Percentiles rank a stretch among this genome's conserved stretches.
phyloP scores from a whole-genome alignment of 1,140 invertebrate species.

The Calycopis cecrops region DNA sequence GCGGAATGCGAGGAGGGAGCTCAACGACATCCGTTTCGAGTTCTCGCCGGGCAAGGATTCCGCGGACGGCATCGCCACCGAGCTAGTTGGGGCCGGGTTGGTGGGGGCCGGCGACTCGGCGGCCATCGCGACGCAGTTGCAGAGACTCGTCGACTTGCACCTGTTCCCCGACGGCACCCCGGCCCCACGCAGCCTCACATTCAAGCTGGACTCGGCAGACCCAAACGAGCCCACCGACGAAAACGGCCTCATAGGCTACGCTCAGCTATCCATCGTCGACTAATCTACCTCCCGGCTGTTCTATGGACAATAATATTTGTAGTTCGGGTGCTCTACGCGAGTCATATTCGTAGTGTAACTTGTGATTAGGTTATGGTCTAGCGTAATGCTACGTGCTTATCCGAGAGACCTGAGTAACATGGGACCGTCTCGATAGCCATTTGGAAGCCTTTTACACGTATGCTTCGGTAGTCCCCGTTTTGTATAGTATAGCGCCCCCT shows the following conservation, averaged over 20 bases:
- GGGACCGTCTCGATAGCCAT: no score
- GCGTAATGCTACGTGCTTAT: no score
- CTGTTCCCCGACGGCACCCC: slow-evolving; percentile 37
- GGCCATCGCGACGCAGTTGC: slow-evolving; percentile 93
- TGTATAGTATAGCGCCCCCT: slow-evolving; percentile 18
- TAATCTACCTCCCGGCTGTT: slow-evolving; percentile 52
- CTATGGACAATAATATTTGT: slow-evolving; percentile 30
- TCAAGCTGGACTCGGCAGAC: slow-evolving; percentile 85
- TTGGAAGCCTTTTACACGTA: background rate
- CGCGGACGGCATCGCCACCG: slow-evolving; percentile 95
- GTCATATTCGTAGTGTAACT: slow-evolving; percentile 21
- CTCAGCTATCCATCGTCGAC: slow-evolving; percentile 95
- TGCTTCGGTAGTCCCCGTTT: slow-evolving; percentile 15
- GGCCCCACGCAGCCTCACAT: slow-evolving; percentile 83
- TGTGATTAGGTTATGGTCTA: slow-evolving; percentile 9
- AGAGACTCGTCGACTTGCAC: slow-evolving; percentile 82
- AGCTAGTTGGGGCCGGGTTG: slow-evolving; percentile 95
- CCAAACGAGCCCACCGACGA: slow-evolving; percentile 93
- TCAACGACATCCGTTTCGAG: slow-evolving; percentile 99
- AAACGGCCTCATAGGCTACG: slow-evolving; percentile 95
- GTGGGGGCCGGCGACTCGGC: slow-evolving; percentile 93
- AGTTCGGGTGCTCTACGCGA: slow-evolving; percentile 20
- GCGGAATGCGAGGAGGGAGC: slow-evolving; percentile 89
- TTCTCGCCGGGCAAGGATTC: slow-evolving; percentile 97
- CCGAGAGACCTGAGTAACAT: no score